Evolutionary conservation across 2,797 vertebrate genomes (phyloP), one percentile per base, ranked within the genome.

Genomic region (Fistularia tabacaria): DNA sequence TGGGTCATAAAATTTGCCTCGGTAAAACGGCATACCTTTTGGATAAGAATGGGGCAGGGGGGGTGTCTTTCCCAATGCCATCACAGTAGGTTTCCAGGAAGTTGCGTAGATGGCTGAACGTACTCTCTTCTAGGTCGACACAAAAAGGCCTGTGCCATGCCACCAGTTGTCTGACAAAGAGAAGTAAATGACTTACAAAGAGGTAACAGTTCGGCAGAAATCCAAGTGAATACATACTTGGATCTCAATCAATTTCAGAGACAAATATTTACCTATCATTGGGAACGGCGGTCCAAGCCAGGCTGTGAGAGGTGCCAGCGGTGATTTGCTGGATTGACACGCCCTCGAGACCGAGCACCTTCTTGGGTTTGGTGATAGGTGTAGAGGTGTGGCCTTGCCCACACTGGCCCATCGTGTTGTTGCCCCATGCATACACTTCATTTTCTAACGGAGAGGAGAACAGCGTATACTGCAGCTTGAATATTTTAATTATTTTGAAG

Each of bases 381-480:
- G 92, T 92, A 1, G 92, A 92, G n/a, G 86, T 86, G 75, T 93
- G 91, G 6, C 92, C 91, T 76, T 93, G 92, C 10, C 92, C 92
- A 71, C 92, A 93, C 69, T 93, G 92, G 6, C 92, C 92, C 92
- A 93, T 93, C 36, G 92, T 91, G 72, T 93, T 93, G 84, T 93
- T 93, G 3, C 92, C 92, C 92, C 92, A 93, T 1, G 92, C 92
- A 25, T 92, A 93, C 49, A 93, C 92, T 80, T 93, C 92, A 60
- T 93, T 93, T 64, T 93, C 92, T 93, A 61, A 56, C 2, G 15
- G 61, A 38, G 38, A 51, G 61, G 6, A 59, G 8, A 71, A 40
- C 9, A 10, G 25, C 7, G 10, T 15, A 62, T 25, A 3, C 25
- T 5, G 25, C 25, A 25, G 25, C 25, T 25, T 25, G 25, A 25